phyloP scores from a whole-genome alignment of 1,140 invertebrate species.

The Magallana gigas region DNA sequence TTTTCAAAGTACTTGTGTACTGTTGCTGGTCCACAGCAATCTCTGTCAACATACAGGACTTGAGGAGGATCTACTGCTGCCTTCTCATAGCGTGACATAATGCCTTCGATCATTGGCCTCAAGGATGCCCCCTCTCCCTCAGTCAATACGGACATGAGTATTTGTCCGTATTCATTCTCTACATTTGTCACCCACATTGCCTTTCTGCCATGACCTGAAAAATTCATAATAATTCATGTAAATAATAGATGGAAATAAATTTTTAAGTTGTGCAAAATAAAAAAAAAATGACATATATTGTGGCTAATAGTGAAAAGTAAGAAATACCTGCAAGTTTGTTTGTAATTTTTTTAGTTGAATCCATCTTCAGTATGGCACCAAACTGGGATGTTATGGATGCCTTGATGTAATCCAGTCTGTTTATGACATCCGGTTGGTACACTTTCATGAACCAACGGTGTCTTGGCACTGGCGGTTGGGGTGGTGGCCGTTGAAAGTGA shows the following conservation, averaged over 20 bases:
- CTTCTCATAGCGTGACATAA: conserved; percentile 16
- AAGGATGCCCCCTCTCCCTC: conserved; percentile 48
- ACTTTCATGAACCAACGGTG: conserved; percentile 59
- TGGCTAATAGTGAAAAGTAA: neutral
- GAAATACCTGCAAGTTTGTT: conserved; percentile 53
- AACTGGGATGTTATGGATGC: conserved; percentile 64
- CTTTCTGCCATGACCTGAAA: conserved; percentile 44
- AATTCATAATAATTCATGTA: conserved; percentile 11
- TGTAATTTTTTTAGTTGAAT: conserved; percentile 48
- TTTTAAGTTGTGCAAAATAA: neutral
- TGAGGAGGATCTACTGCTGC: conserved; percentile 19
- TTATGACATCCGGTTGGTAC: conserved; percentile 61
- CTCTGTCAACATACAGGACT: no score
- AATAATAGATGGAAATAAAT: neutral
- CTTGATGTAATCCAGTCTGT: conserved; percentile 57
- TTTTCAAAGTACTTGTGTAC: no score
- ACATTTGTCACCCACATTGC: conserved; percentile 61
- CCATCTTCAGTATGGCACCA: conserved; percentile 64
- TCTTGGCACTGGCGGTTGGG: conserved; percentile 31
- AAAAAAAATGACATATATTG: no score
- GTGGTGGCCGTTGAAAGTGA: conserved; percentile 40
- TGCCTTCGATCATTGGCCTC: conserved; percentile 41
- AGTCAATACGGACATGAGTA: conserved; percentile 62
- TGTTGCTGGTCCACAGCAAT: no score
- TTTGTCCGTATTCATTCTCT: conserved; percentile 65